phyloP scores from a whole-genome alignment of 1,140 invertebrate genomes.

The Melanaphis sacchari region DNA sequence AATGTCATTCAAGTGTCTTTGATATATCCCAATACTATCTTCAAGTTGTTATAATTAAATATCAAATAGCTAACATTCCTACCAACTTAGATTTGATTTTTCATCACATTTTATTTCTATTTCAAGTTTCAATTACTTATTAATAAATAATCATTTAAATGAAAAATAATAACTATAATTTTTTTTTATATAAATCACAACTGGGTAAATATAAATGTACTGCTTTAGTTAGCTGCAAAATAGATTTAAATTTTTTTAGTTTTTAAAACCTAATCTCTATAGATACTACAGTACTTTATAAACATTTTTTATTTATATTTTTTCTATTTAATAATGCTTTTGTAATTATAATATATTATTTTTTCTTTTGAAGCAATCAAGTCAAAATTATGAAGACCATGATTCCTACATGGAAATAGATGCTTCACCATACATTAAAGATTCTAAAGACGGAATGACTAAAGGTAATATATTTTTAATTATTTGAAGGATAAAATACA shows the following conservation, averaged over 20 bases:
- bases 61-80: not conserved
- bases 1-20: not conserved
- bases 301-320: not conserved
- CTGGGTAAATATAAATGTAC: not conserved
- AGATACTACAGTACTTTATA: not conserved
- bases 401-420: slow-evolving; percentile 46
- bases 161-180: not conserved
- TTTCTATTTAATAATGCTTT: not conserved
- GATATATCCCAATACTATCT: not conserved
- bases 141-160: not conserved
- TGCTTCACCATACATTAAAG: slow-evolving; percentile 45
- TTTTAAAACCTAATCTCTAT: not conserved
- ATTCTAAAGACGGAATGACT: slow-evolving; percentile 50
- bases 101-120: not conserved
- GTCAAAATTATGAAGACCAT: slow-evolving; percentile 49
- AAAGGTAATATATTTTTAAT: slow-evolving; percentile 52
- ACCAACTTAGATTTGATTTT: not conserved
- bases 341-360: not conserved
- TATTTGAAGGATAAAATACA: not conserved
- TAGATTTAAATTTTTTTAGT: too few species aligned
- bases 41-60: not conserved
- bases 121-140: not conserved
- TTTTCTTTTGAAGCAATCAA: slow-evolving; percentile 26
- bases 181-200: not conserved
- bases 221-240: not conserved